phyloP scores from a whole-genome alignment of 2,113 vertebrate genomes.

The Solea senegalensis region DNA sequence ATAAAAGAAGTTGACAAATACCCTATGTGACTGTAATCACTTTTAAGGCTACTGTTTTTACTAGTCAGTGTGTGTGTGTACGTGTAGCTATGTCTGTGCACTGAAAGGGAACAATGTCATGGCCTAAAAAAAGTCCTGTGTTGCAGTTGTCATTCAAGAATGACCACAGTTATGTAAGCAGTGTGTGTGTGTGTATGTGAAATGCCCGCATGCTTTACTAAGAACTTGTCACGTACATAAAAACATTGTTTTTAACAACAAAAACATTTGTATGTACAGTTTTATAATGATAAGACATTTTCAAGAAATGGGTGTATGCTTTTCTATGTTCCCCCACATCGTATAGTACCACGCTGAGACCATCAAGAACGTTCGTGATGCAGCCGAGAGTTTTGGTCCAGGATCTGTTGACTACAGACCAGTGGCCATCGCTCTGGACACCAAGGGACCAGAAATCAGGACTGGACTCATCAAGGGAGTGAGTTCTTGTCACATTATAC shows the following conservation, averaged over 20 bases:
- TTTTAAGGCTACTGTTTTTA: background rate
- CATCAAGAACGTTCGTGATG: slow-evolving; percentile 93
- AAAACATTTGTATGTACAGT: background rate
- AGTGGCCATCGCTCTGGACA: slow-evolving; percentile 95
- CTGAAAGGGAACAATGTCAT: slow-evolving; percentile 30
- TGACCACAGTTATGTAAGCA: slow-evolving; percentile 14
- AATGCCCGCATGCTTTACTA: background rate
- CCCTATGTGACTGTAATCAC: no score
- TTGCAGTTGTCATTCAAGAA: slow-evolving; percentile 39
- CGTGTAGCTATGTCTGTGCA: slow-evolving; percentile 34
- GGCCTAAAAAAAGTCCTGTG: slow-evolving; percentile 31
- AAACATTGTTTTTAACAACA: background rate
- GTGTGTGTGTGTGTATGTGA: no score
- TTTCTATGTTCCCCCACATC: background rate
- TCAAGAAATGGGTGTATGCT: background rate
- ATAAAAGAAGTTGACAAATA: background rate
- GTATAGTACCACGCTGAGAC: slow-evolving; percentile 92
- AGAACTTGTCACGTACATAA: background rate
- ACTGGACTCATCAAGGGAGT: slow-evolving; percentile 98
- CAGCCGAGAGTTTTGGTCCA: slow-evolving; percentile 90
- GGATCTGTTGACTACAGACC: slow-evolving; percentile 92
- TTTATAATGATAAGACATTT: background rate
- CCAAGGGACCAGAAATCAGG: slow-evolving; percentile 97
- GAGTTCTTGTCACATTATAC: slow-evolving; percentile 62
- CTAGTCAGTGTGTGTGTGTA: background rate